A percentile compares a stretch with the other conserved stretches of the same genome.
Evolutionary conservation across 2,113 vertebrate species (phyloP).

Genomic region (Cephalopholis sonnerati): DNA sequence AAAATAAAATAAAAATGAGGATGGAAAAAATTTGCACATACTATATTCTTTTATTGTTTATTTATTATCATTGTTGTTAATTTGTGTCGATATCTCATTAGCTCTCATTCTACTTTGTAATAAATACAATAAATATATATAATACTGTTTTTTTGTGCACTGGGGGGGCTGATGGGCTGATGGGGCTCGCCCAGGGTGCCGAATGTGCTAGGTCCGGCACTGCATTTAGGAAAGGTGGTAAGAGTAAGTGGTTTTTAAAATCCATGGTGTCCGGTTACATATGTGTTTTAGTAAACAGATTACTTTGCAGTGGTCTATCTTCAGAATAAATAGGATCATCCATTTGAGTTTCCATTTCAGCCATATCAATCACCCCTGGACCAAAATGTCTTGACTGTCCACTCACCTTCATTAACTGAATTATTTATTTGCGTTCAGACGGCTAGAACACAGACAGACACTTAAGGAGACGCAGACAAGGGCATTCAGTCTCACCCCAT

Average conservation of each 20-base stretch:
- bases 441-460: constrained; percentile 19
- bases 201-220: no score
- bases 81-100: no score
- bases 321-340: neutral
- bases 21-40: no score
- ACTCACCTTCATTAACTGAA: constrained; percentile 57
- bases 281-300: neutral
- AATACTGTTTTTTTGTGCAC: no score
- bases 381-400: constrained; percentile 46
- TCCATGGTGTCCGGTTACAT: neutral
- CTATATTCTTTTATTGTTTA: no score
- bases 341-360: constrained; percentile 23
- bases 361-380: constrained; percentile 17
- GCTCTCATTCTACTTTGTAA: no score
- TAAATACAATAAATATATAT: no score
- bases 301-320: neutral
- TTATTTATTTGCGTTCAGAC: constrained; percentile 62
- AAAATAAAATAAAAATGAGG: no score
- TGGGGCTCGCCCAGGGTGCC: no score
- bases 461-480: constrained; percentile 41
- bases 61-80: no score
- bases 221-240: neutral
- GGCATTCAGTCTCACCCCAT: constrained; percentile 6
- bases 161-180: no score
- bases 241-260: neutral